Conservation (phyloP, 2,888 invertebrate species). For the Pandemis cinnamomeana region DNA sequence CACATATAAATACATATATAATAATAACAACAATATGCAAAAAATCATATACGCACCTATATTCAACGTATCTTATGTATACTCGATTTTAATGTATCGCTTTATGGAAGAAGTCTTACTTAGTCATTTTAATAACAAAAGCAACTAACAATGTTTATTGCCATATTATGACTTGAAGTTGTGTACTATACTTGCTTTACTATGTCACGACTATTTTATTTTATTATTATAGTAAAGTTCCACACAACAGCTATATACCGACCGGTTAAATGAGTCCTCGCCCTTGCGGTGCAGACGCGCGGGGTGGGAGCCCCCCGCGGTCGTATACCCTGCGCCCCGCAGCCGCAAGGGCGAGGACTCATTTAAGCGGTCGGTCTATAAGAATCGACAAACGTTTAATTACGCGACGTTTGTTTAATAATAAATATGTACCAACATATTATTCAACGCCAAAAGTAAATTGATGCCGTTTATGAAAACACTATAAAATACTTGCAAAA, state of each 20-base stretch:
- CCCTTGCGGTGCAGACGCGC: no score
- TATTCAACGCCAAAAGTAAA: neutral
- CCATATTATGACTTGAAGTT: neutral
- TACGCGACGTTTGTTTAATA: neutral
- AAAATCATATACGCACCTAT: neutral
- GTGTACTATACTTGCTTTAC: constrained; percentile 1
- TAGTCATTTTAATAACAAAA: constrained; percentile 6
- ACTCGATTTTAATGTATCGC: neutral
- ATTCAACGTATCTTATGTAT: neutral
- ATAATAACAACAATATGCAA: neutral
- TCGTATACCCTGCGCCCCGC: no score
- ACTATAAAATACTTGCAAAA: neutral
- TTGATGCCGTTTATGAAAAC: neutral
- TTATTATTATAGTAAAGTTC: neutral
- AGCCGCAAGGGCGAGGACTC: no score
- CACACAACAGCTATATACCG: neutral
- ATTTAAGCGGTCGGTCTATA: no score
- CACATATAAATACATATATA: neutral
- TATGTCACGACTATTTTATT: neutral
- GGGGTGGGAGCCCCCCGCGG: no score
- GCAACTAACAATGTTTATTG: constrained; percentile 9
- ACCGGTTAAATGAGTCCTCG: no score
- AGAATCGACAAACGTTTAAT: neutral
- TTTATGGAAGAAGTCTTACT: neutral
- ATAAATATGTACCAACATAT: neutral